These are phyloP conservation scores for Bubo scandiacus DNA, from an alignment of 2,113 vertebrate genomes.

Conservation along the genomic window DNA sequence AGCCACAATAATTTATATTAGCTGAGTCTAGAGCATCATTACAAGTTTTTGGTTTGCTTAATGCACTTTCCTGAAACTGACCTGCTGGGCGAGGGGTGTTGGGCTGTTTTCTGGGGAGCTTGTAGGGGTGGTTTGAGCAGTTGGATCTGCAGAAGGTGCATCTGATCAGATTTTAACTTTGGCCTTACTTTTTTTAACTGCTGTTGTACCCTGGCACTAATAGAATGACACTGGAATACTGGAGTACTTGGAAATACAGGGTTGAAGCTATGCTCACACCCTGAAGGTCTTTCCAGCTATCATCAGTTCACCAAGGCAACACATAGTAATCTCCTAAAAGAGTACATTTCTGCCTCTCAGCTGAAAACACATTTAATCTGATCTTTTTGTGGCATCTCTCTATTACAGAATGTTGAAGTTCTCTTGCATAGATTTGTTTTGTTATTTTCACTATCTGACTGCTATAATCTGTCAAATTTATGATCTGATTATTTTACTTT, in stretches of 20 bases:
- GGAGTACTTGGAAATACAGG: neutral
- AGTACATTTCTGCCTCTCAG: neutral
- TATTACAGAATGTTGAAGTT: neutral
- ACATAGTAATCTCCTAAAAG: neutral
- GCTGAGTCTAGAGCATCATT: neutral
- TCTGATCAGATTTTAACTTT: neutral
- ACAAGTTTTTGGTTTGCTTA: neutral
- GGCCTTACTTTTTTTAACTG: neutral
- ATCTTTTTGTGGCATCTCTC: constrained; percentile 3
- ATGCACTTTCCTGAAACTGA: neutral
- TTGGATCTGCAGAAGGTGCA: neutral
- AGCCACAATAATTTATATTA: neutral
- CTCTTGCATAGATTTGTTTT: neutral
- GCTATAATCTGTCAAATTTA: constrained; percentile 60
- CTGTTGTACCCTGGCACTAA: neutral
- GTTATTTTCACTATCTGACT: constrained; percentile 31
- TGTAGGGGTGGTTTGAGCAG: neutral
- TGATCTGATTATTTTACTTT: neutral
- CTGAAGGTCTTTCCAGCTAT: neutral
- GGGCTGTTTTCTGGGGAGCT: neutral
- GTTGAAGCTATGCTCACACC: neutral
- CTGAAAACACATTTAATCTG: neutral
- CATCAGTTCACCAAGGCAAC: neutral
- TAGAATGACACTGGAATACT: neutral
- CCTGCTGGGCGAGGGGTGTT: neutral